Evolutionary conservation across 2,797 vertebrate species (phyloP).

Genomic region (Cossypha niveicapilla): DNA sequence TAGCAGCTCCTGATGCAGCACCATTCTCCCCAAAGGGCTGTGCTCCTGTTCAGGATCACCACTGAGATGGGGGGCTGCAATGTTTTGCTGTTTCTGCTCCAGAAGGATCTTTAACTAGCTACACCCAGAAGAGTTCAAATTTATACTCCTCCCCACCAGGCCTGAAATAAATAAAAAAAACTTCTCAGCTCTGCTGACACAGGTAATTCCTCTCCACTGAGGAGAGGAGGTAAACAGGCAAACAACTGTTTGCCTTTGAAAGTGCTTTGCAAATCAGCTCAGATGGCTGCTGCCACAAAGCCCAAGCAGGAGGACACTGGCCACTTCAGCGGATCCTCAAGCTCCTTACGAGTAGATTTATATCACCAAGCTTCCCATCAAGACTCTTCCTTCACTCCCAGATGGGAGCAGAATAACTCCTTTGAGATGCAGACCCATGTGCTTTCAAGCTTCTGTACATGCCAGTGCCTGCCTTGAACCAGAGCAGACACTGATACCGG

Average conservation of each 20-base stretch:
- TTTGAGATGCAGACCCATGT: rapidly evolving
- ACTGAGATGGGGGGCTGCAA: not conserved
- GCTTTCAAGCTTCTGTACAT: not conserved
- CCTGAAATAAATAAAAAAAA: not conserved
- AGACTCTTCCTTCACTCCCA: not conserved
- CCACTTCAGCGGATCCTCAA: not conserved
- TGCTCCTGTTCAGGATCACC: not conserved
- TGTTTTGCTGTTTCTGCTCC: not conserved
- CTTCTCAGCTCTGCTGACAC: not conserved
- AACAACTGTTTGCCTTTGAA: not conserved
- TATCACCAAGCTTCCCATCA: not conserved
- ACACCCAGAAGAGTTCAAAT: not conserved
- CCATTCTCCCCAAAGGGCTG: not conserved
- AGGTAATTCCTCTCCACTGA: not conserved
- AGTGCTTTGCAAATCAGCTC: not conserved
- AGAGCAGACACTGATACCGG: not conserved
- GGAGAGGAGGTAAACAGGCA: not conserved
- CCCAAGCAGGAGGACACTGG: not conserved
- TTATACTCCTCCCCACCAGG: not conserved
- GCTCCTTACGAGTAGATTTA: not conserved
- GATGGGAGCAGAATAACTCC: not conserved
- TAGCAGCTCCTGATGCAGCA: not conserved
- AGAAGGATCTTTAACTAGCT: not conserved
- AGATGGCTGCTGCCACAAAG: not conserved
- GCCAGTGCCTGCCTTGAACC: not conserved